Evolutionary conservation across 2,797 vertebrate genomes (phyloP).

Genomic region (Halcyon smyrnensis): DNA sequence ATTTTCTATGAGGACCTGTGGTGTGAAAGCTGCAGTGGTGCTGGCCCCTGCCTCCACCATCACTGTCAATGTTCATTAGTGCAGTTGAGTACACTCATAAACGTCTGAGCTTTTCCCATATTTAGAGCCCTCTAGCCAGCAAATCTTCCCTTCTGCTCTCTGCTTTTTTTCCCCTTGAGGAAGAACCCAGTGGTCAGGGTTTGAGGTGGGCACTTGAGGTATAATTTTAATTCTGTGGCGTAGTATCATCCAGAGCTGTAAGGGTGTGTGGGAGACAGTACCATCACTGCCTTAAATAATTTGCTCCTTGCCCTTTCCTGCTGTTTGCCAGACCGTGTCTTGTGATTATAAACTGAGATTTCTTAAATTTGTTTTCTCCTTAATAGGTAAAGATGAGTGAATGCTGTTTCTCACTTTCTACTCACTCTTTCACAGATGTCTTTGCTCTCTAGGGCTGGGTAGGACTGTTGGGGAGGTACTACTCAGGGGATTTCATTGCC

Average conservation of each 20-base stretch:
- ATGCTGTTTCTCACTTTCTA: background rate
- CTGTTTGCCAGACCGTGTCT: conserved; percentile 45
- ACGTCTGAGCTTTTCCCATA: conserved; percentile 4
- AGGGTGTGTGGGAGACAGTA: background rate
- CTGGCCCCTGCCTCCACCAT: background rate
- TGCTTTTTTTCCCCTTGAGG: background rate
- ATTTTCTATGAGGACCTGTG: background rate
- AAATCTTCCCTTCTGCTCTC: background rate
- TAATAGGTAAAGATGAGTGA: conserved; percentile 41
- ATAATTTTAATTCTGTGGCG: background rate
- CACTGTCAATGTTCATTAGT: conserved; percentile 24
- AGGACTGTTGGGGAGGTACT: background rate
- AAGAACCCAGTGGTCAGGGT: background rate
- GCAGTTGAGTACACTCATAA: background rate
- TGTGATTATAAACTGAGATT: conserved; percentile 31
- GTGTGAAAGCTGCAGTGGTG: background rate
- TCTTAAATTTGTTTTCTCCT: conserved; percentile 54
- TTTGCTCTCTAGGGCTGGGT: background rate
- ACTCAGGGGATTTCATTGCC: background rate
- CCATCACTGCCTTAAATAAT: conserved; percentile 23
- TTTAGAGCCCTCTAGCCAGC: conserved; percentile 7
- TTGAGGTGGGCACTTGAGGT: background rate
- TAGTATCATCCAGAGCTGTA: background rate
- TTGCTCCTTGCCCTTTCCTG: conserved; percentile 60
- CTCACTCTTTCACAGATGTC: background rate